phyloP scores from a whole-genome alignment of 2,113 vertebrate genomes.

The Notarius lentiginosus region DNA sequence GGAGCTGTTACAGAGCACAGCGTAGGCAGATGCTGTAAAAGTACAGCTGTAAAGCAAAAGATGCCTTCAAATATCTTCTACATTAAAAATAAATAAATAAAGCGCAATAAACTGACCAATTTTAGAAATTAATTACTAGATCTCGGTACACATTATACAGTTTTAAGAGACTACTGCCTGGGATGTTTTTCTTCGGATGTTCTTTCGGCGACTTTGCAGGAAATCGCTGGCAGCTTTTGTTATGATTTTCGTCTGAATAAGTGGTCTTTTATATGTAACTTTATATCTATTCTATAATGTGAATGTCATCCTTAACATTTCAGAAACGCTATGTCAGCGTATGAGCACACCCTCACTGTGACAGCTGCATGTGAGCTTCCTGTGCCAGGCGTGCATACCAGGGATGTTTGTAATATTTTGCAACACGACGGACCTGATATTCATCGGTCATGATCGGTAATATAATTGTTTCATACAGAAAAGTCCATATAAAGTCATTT shows the following conservation, averaged over 20 bases:
- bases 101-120: background rate
- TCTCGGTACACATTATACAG: background rate
- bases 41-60: background rate
- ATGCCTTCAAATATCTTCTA: background rate
- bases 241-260: background rate
- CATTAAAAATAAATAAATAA: background rate
- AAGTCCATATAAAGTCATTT: background rate
- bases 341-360: constrained; percentile 36
- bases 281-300: background rate
- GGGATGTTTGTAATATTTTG: constrained; percentile 10
- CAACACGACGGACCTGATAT: constrained; percentile 11
- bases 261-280: background rate
- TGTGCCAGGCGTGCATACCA: constrained; percentile 46
- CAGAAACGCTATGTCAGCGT: constrained; percentile 1
- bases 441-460: background rate
- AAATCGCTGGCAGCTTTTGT: background rate
- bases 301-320: background rate
- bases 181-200: background rate
- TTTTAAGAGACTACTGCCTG: background rate
- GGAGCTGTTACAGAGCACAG: background rate
- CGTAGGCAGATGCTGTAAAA: background rate
- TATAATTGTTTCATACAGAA: background rate
- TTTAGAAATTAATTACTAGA: background rate
- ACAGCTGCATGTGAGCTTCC: constrained; percentile 64
- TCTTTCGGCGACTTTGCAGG: background rate